Evolutionary conservation across 2,113 vertebrate genomes (phyloP).

Genomic region (Pluvianellus socialis): DNA sequence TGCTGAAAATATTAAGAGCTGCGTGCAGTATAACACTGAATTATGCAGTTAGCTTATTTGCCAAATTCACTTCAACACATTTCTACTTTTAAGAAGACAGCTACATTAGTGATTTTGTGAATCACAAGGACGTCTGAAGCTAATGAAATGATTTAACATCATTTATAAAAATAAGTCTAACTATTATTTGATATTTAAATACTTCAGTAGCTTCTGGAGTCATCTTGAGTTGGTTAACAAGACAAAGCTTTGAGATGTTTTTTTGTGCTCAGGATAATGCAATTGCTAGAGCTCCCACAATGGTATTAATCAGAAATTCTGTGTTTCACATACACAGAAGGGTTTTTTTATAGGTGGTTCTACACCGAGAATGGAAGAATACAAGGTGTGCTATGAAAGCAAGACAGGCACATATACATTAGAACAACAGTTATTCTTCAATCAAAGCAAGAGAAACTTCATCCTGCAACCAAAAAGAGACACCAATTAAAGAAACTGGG

Average conservation of each 20-base stretch:
- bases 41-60: neutral
- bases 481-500: neutral
- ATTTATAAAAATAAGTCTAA: neutral
- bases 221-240: neutral
- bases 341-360: neutral
- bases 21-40: neutral
- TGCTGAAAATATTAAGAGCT: neutral
- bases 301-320: neutral
- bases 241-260: neutral
- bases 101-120: rapidly evolving
- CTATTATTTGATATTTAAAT: neutral
- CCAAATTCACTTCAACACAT: neutral
- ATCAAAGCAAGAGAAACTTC: neutral
- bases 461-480: neutral
- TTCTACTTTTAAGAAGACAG: neutral
- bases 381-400: neutral
- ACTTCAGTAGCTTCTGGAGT: neutral
- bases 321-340: rapidly evolving
- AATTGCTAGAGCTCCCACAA: neutral
- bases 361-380: neutral
- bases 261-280: neutral
- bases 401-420: neutral
- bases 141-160: neutral
- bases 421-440: neutral
- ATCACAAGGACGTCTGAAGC: neutral